Conservation (phyloP, 2,797 vertebrate genomes). For the Distichodus sexfasciatus region DNA sequence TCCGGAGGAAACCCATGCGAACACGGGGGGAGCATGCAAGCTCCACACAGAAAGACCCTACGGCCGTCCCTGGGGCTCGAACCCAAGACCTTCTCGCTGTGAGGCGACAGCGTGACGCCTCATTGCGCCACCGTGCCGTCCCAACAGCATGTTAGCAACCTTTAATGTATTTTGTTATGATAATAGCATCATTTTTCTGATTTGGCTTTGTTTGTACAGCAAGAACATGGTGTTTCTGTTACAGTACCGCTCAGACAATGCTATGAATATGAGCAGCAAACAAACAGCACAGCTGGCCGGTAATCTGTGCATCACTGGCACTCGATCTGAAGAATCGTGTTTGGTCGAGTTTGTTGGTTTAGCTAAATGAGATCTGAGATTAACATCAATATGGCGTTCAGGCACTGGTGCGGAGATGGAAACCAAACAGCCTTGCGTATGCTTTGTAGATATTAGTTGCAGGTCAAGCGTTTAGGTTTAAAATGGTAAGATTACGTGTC, state of each 20-base stretch:
- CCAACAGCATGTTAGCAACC: not conserved
- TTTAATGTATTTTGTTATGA: not conserved
- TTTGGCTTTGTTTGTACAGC: slow-evolving; percentile 13
- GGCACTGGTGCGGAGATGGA: slow-evolving; percentile 39
- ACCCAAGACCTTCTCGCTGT: no score
- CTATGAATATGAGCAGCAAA: slow-evolving; percentile 29
- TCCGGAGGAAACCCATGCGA: no score
- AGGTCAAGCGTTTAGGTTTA: not conserved
- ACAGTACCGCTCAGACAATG: slow-evolving; percentile 27
- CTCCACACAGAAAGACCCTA: no score
- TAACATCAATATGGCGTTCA: slow-evolving; percentile 63
- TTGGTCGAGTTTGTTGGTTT: slow-evolving; percentile 61
- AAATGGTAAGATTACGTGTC: not conserved
- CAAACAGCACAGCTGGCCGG: slow-evolving; percentile 35
- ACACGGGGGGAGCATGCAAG: no score
- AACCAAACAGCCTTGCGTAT: not conserved
- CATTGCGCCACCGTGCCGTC: no score
- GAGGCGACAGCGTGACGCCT: no score
- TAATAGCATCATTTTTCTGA: slow-evolving; percentile 7
- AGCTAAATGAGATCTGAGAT: slow-evolving; percentile 56
- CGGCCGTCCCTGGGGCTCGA: no score
- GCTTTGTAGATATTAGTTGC: not conserved
- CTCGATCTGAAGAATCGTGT: slow-evolving; percentile 55
- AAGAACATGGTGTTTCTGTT: slow-evolving; percentile 6
- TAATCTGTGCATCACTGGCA: slow-evolving; percentile 58